Percentiles rank a stretch among this genome's conserved stretches.
phyloP scores from a whole-genome alignment of 1,140 invertebrate species.

The Hyles vespertilio region DNA sequence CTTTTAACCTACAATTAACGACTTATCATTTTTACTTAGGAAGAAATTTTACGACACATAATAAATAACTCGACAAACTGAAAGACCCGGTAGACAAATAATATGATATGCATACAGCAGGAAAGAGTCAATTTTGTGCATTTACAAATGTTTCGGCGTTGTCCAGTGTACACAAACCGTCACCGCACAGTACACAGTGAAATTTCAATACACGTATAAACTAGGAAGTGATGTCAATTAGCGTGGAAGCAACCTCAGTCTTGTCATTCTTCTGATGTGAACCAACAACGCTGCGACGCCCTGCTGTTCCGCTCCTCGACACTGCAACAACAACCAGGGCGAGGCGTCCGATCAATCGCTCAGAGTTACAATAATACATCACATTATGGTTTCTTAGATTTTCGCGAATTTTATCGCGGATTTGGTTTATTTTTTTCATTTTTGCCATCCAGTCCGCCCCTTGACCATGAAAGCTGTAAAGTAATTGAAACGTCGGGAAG shows the following conservation, averaged over 20 bases:
- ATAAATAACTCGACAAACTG: too few species aligned
- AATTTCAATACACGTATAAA: conserved; percentile 58
- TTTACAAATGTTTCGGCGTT: neutral
- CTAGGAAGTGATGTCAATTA: conserved; percentile 56
- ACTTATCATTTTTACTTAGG: too few species aligned
- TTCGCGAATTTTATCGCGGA: too few species aligned
- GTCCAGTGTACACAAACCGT: conserved; percentile 28
- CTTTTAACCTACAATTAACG: too few species aligned
- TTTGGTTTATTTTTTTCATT: too few species aligned
- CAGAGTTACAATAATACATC: neutral
- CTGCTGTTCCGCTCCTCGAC: conserved; percentile 31
- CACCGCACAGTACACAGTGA: conserved; percentile 39
- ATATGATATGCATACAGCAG: too few species aligned
- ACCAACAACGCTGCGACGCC: conserved; percentile 50
- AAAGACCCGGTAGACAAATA: too few species aligned
- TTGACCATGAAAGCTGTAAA: too few species aligned
- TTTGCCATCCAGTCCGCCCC: too few species aligned
- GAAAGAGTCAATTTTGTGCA: neutral
- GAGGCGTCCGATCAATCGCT: neutral
- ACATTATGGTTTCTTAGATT: too few species aligned
- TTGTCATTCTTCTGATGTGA: conserved; percentile 65
- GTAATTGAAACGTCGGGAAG: too few species aligned
- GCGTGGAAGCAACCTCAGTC: conserved; percentile 69
- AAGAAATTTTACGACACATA: too few species aligned
- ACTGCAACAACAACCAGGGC: conserved; percentile 23